Percentiles rank a stretch among this genome's conserved stretches.
Evolutionary conservation across 2,113 vertebrate species (phyloP).

Genomic region (Lamprologus speciosus): DNA sequence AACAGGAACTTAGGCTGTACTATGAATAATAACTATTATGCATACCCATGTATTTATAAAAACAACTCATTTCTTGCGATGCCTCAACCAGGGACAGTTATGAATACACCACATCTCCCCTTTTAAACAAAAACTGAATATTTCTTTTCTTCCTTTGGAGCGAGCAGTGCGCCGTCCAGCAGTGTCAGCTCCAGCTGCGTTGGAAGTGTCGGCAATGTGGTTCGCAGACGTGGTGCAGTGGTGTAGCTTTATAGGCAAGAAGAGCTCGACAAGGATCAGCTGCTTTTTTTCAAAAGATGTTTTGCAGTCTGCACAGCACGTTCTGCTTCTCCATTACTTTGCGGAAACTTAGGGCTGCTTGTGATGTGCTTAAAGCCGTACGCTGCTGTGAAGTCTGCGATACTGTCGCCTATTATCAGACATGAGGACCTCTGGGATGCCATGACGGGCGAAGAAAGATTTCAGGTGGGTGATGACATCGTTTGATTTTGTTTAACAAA

Average conservation of each 20-base stretch:
- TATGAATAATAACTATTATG: background rate
- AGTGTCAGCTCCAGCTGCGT: background rate
- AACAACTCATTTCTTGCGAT: background rate
- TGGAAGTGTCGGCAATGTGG: rapidly evolving
- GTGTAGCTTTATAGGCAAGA: background rate
- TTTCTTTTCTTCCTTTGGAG: background rate
- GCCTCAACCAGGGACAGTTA: rapidly evolving
- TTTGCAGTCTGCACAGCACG: background rate
- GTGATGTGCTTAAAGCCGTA: background rate
- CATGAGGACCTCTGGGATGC: background rate
- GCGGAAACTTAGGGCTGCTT: background rate
- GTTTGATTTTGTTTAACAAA: background rate
- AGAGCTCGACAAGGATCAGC: background rate
- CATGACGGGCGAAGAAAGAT: background rate
- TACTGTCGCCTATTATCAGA: background rate
- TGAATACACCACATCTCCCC: background rate
- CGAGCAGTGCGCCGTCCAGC: background rate
- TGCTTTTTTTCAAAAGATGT: rapidly evolving
- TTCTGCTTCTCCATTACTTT: background rate
- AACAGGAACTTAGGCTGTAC: background rate
- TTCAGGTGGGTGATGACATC: background rate
- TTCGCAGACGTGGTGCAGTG: background rate
- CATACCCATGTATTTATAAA: background rate
- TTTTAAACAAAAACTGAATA: background rate
- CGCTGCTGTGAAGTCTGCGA: background rate